phyloP scores from a whole-genome alignment of 2,113 vertebrate species.

The Prinia subflava region DNA sequence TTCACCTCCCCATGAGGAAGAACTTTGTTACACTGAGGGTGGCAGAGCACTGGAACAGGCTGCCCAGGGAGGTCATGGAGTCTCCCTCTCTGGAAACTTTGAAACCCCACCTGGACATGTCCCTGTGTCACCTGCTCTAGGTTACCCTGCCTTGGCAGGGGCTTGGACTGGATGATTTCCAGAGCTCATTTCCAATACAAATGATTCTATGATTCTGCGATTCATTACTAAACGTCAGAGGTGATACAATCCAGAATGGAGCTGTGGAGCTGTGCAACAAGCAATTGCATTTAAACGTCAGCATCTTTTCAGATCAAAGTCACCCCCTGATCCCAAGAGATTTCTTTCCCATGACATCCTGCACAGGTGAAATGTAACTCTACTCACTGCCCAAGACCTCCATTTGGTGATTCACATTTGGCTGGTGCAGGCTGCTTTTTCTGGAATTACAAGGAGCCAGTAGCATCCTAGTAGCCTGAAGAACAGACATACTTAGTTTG shows the following conservation, averaged over 20 bases:
- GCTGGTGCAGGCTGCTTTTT: background rate
- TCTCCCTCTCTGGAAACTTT: background rate
- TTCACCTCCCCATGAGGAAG: background rate
- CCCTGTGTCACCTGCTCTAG: background rate
- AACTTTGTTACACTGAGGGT: background rate
- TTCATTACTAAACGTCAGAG: background rate
- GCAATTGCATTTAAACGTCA: fast-evolving
- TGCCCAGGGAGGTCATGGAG: background rate
- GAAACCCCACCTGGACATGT: background rate
- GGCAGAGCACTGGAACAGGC: background rate
- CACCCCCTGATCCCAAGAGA: background rate
- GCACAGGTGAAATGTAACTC: background rate
- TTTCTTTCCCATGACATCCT: background rate
- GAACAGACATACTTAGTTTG: background rate
- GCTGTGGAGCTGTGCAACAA: background rate
- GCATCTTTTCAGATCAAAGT: background rate
- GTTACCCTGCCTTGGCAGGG: background rate
- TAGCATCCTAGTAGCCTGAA: background rate
- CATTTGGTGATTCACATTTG: background rate
- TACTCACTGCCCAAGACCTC: background rate
- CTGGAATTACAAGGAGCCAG: background rate
- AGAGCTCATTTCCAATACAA: background rate
- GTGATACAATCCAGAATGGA: background rate
- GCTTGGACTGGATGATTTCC: background rate
- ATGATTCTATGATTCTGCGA: background rate